phyloP scores from a whole-genome alignment of 92 coral and sea anemone genomes.

The Zoanthus sansibaricus region DNA sequence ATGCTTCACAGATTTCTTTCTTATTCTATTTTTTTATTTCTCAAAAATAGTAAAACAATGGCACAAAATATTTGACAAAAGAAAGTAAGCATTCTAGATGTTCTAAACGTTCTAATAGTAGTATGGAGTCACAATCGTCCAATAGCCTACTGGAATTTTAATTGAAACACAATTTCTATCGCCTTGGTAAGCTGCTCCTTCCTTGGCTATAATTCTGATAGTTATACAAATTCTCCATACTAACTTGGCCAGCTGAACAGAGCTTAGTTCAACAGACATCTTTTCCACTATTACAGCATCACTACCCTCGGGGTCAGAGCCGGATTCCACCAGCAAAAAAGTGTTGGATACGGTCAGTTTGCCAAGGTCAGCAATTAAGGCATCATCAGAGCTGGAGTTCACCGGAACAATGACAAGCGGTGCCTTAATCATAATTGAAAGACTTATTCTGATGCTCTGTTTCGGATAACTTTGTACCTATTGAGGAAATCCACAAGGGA shows the following conservation, averaged over 20 bases:
- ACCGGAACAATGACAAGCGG: constrained; percentile 92
- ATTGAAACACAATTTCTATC: too few species aligned
- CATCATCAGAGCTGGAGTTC: constrained; percentile 84
- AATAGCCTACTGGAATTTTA: too few species aligned
- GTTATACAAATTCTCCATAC: background rate
- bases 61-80: too few species aligned
- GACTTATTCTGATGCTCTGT: constrained; percentile 82
- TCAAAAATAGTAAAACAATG: too few species aligned
- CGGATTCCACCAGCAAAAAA: constrained; percentile 73
- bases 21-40: too few species aligned
- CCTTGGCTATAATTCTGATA: too few species aligned
- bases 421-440: constrained; percentile 88
- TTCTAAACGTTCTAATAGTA: too few species aligned
- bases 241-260: constrained; percentile 90
- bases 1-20: too few species aligned
- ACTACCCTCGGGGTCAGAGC: constrained; percentile 68
- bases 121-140: too few species aligned
- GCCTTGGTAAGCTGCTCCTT: too few species aligned
- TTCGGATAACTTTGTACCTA: constrained; percentile 89
- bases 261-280: constrained; percentile 89
- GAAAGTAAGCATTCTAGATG: too few species aligned
- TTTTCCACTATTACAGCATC: constrained; percentile 92
- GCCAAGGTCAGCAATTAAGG: constrained; percentile 90
- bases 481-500: background rate
- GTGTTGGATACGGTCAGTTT: constrained; percentile 78